A percentile compares a stretch with the other conserved stretches of the same genome.
These are phyloP conservation scores for Tachina grossa DNA, from an alignment of 2,888 invertebrate genomes.

Conservation along the genomic window DNA sequence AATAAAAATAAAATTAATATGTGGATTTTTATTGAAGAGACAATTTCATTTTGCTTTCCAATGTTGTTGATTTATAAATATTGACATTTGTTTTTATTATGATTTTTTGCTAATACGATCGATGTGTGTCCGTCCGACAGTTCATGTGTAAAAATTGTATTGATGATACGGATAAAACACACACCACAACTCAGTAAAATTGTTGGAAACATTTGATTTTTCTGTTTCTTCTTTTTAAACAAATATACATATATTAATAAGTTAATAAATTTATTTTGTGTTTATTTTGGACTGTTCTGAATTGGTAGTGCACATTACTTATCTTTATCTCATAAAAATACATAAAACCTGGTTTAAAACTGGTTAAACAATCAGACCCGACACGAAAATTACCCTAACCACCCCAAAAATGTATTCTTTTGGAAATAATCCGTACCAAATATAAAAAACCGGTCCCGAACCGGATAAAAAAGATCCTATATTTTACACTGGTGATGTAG, in stretches of 20 bases:
- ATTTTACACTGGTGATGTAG: too few species aligned
- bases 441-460: too few species aligned
- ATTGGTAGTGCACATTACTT: too few species aligned
- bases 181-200: not conserved
- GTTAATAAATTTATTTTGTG: not conserved
- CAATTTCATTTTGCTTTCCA: conserved; percentile 5
- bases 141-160: conserved; percentile 40
- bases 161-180: conserved; percentile 12
- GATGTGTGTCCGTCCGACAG: conserved; percentile 17
- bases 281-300: too few species aligned
- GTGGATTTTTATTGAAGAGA: conserved; percentile 49
- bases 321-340: too few species aligned
- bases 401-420: too few species aligned
- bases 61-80: conserved; percentile 50
- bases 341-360: too few species aligned
- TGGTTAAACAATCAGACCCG: too few species aligned
- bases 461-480: too few species aligned
- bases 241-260: too few species aligned
- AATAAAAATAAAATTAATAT: conserved; percentile 68
- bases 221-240: not conserved
- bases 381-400: too few species aligned
- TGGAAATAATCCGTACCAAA: too few species aligned
- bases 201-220: not conserved
- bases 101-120: conserved; percentile 10
- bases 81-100: conserved; percentile 37